Percentiles rank a stretch among this genome's conserved stretches.
These are phyloP conservation scores for Goniozus legneri DNA, from an alignment of 1,140 invertebrate species.

Conservation along the genomic window DNA sequence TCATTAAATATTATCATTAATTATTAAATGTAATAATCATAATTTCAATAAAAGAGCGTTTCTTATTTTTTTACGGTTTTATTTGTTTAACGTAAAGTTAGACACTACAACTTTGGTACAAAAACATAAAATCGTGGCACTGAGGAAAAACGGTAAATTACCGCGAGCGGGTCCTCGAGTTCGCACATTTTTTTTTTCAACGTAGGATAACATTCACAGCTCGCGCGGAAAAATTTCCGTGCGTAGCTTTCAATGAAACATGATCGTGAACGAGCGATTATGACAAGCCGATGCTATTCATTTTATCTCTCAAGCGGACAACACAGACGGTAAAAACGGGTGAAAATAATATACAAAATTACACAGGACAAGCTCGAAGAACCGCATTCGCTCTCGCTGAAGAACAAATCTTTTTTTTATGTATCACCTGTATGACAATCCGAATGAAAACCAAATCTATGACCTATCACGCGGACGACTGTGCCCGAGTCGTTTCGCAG, in stretches of 20 bases:
- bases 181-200: too few relatives aligned
- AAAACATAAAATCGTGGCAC: conserved; percentile 48
- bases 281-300: too few relatives aligned
- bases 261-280: too few relatives aligned
- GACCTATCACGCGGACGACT: conserved; percentile 20
- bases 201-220: too few relatives aligned
- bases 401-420: background rate
- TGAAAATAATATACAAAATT: background rate
- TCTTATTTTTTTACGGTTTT: conserved; percentile 29
- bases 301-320: too few relatives aligned
- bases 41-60: background rate
- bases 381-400: conserved; percentile 25
- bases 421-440: too few relatives aligned
- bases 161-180: conserved; percentile 31
- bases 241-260: too few relatives aligned
- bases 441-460: conserved; percentile 17
- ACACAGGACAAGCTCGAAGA: conserved; percentile 21
- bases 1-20: background rate
- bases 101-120: conserved; percentile 51
- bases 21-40: background rate
- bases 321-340: too few relatives aligned
- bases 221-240: too few relatives aligned
- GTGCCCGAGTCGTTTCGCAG: conserved; percentile 18
- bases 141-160: conserved; percentile 37
- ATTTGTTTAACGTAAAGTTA: conserved; percentile 51